Conservation (phyloP, 2,113 vertebrate species). For the Mormyrus lacerda region DNA sequence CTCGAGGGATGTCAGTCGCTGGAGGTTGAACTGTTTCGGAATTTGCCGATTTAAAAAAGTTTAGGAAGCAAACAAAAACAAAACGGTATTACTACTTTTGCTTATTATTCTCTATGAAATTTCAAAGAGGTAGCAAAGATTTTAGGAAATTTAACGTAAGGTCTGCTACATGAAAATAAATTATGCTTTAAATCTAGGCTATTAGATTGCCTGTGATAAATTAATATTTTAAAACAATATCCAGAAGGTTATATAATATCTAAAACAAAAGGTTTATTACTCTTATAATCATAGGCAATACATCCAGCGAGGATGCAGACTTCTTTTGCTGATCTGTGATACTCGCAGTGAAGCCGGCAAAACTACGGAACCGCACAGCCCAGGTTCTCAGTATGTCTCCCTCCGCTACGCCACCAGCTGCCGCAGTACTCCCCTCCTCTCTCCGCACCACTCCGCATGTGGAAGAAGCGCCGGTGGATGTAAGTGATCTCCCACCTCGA, state of each 20-base stretch:
- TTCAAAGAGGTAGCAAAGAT: not conserved
- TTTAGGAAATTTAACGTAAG: conserved; percentile 1
- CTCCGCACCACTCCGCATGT: conserved; percentile 49
- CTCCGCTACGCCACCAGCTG: conserved; percentile 49
- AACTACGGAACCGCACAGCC: conserved; percentile 47
- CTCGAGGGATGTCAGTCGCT: conserved; percentile 59
- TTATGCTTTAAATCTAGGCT: not conserved
- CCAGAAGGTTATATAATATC: conserved; percentile 22
- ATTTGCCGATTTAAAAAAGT: conserved; percentile 25
- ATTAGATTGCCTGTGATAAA: conserved; percentile 8
- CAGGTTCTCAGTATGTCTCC: conserved; percentile 40
- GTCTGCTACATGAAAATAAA: conserved; percentile 22
- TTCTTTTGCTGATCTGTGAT: conserved; percentile 49
- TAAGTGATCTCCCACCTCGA: conserved; percentile 32
- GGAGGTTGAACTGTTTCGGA: conserved; percentile 42
- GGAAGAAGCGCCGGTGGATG: conserved; percentile 48
- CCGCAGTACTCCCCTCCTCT: conserved; percentile 51
- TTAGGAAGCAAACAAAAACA: conserved; percentile 14
- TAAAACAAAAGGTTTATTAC: conserved; percentile 14
- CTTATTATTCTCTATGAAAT: not conserved
- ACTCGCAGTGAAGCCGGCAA: conserved; percentile 55
- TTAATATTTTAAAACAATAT: conserved; percentile 9
- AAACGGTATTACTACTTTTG: conserved; percentile 1
- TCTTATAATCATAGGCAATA: conserved; percentile 54
- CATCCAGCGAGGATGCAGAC: conserved; percentile 54